phyloP scores from a whole-genome alignment of 2,113 vertebrate genomes.

The Zosterops borbonicus region DNA sequence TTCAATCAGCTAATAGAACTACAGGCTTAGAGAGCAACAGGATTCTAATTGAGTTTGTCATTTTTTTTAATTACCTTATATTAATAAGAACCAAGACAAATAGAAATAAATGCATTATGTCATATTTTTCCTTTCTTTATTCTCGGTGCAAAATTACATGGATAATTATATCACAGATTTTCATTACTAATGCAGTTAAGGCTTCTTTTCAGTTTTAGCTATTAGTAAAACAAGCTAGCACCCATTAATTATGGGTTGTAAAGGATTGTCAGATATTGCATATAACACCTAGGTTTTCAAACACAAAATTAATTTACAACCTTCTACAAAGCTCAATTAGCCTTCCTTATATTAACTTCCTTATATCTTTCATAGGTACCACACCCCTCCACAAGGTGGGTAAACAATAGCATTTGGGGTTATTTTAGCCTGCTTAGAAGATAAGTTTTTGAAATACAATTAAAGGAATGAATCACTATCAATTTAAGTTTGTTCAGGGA shows the following conservation, averaged over 20 bases:
- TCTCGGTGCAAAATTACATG: background rate
- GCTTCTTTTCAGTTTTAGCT: background rate
- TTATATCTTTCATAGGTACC: background rate
- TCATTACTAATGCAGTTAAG: background rate
- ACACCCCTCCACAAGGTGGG: background rate
- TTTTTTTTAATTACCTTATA: background rate
- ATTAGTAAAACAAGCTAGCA: background rate
- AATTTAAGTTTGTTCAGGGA: background rate
- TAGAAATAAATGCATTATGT: background rate
- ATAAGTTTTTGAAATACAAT: background rate
- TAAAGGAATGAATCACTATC: background rate
- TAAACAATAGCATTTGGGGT: fast-evolving
- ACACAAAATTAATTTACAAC: background rate
- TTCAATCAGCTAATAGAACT: background rate
- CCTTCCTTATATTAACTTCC: background rate
- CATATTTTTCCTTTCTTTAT: background rate
- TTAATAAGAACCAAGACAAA: background rate
- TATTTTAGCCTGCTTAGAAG: background rate
- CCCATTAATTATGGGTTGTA: background rate
- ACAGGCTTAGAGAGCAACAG: background rate
- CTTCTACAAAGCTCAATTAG: background rate
- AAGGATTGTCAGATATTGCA: background rate
- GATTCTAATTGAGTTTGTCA: background rate
- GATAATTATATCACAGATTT: background rate
- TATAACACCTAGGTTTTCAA: background rate